These are phyloP conservation scores for Caenorhabditis sp. DNA, from an alignment of 2,888 invertebrate genomes.

Conservation along the genomic window DNA sequence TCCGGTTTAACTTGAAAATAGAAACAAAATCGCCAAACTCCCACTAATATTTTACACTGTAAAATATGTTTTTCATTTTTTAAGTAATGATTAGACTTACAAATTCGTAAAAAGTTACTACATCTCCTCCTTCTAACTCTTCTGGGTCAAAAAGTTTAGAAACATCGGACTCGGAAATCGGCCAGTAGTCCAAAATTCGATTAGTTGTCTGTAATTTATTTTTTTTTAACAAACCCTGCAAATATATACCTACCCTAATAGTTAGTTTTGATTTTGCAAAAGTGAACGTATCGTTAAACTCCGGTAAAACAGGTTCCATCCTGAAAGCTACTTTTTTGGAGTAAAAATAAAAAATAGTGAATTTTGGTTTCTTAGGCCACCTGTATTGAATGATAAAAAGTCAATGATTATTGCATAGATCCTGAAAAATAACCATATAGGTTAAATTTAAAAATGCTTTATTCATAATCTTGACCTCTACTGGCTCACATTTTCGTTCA, in stretches of 20 bases:
- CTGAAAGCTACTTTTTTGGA: no score
- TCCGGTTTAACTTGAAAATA: background rate
- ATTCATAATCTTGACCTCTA: no score
- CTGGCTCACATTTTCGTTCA: no score
- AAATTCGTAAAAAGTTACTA: background rate
- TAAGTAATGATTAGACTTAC: background rate
- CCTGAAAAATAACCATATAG: no score
- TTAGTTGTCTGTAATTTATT: background rate
- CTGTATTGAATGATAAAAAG: background rate
- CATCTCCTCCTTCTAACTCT: background rate
- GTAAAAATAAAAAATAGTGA: background rate
- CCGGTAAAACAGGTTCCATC: background rate
- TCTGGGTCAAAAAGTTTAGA: background rate
- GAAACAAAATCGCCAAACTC: background rate
- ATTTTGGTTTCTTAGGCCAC: background rate
- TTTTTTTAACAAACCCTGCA: no score
- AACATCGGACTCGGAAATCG: background rate
- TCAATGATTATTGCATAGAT: no score
- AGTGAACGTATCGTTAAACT: background rate
- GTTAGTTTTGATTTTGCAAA: background rate
- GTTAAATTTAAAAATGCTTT: no score
- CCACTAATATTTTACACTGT: slow-evolving; percentile 2
- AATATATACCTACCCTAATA: background rate
- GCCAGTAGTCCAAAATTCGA: background rate
- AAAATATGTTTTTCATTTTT: background rate